Percentiles rank a stretch among this genome's conserved stretches.
These are phyloP conservation scores for Holacanthella duospinosa DNA, from an alignment of 2,888 invertebrate genomes.

Conservation along the genomic window DNA sequence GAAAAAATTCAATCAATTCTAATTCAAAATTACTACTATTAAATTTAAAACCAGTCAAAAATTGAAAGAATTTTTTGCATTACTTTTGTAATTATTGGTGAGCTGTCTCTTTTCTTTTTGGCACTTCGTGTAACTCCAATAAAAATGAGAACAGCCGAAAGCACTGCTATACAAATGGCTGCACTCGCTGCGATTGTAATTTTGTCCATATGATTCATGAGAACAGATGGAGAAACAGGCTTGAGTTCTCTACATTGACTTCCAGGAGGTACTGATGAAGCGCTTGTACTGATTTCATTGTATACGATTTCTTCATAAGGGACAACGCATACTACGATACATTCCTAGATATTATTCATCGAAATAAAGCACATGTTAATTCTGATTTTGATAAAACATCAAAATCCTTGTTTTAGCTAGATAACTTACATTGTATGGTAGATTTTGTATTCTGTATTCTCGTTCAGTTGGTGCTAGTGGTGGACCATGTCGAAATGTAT, in stretches of 20 bases:
- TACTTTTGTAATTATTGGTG: slow-evolving; percentile 34
- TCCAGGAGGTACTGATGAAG: slow-evolving; percentile 67
- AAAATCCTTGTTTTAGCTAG: background rate
- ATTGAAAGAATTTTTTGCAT: background rate
- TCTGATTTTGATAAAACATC: background rate
- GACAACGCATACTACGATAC: slow-evolving; percentile 85
- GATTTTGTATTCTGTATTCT: slow-evolving; percentile 85
- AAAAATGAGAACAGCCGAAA: slow-evolving; percentile 79
- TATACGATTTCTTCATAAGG: slow-evolving; percentile 61
- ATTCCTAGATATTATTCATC: slow-evolving; percentile 55
- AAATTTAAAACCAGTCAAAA: background rate
- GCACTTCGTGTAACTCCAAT: slow-evolving; percentile 68
- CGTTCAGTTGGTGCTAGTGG: slow-evolving; percentile 78
- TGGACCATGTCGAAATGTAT: slow-evolving; percentile 79
- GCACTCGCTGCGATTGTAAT: slow-evolving; percentile 88
- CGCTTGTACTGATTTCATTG: slow-evolving; percentile 37
- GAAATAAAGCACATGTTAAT: background rate
- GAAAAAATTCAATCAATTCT: background rate
- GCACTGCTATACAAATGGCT: slow-evolving; percentile 83
- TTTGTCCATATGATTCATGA: slow-evolving; percentile 72
- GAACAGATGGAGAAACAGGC: slow-evolving; percentile 68
- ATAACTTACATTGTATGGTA: slow-evolving; percentile 64
- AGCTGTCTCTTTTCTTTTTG: slow-evolving; percentile 22
- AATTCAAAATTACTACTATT: too few relatives aligned
- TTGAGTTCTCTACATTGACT: slow-evolving; percentile 68